Evolutionary conservation across 2,888 invertebrate species (phyloP).

Genomic region (Mechanitis mazaeus): DNA sequence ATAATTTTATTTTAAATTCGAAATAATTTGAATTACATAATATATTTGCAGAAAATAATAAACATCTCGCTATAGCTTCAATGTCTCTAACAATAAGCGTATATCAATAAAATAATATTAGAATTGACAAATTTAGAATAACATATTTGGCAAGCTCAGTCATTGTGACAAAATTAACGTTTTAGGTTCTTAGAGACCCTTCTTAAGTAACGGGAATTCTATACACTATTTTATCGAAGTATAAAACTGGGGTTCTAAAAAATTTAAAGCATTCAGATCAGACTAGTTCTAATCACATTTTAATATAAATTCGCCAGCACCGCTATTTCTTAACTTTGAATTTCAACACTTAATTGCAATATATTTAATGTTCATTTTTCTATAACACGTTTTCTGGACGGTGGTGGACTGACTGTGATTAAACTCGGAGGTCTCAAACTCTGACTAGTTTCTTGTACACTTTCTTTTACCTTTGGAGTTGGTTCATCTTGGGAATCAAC

Average conservation of each 20-base stretch:
- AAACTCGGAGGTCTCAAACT: constrained; percentile 47
- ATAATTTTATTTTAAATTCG: no score
- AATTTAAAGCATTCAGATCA: not conserved
- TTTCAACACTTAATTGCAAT: not conserved
- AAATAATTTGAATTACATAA: no score
- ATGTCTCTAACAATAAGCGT: constrained; percentile 8
- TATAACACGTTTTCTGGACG: constrained; percentile 42
- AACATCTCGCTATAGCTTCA: no score
- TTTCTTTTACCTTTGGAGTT: constrained; percentile 13
- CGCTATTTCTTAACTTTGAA: not conserved
- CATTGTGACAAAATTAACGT: no score
- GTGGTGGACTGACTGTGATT: constrained; percentile 53
- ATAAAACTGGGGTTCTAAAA: not conserved
- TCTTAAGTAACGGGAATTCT: no score
- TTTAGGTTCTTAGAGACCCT: no score
- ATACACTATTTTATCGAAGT: not conserved
- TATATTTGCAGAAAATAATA: no score
- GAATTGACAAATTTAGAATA: not conserved
- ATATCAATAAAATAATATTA: not conserved
- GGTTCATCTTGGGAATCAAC: constrained; percentile 18
- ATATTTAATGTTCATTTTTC: constrained; percentile 27
- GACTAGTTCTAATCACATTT: not conserved
- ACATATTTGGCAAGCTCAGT: no score
- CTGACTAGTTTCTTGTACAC: constrained; percentile 22
- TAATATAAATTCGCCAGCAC: not conserved